Evolutionary conservation across 2,113 vertebrate genomes (phyloP), one percentile per base, ranked within the genome.

Genomic region (Anser cygnoides): DNA sequence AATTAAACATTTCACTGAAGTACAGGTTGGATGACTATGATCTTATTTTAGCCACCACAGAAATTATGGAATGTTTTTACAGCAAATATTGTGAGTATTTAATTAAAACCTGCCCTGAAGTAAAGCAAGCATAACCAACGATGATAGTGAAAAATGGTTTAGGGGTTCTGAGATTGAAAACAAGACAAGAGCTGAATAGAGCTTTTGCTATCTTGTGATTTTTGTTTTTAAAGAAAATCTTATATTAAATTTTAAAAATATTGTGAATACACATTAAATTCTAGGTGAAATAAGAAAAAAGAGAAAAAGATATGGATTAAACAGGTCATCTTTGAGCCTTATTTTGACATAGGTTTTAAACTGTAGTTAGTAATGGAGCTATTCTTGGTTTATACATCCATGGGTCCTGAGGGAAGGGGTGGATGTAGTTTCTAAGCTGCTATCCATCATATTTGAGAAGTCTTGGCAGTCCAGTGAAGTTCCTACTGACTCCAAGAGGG

Each of bases 1-100:
- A 97, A 95, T 97, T 95, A 96, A 96, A 92, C 70, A 91, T 84
- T 96, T 96, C 59, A 67, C 37, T 86, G 93, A 96, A 96, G 80
- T 59, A 89, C 76, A 46, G 57, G 63, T 85, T 93, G 86, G 83
- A 93, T 91, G 74, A 91, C 82, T 90, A 66, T 91, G 94, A 95
- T 76, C 92, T 92, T 95, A 94, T 93, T 97, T 95, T 91, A 96
- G 80, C 67, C 89, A 78, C 29, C 41, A 61, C 25, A 55, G 90
- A 81, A 93, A 94, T 93, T 84, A 95, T 63, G 9, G 80, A 92
- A 92, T 95, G 81, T 90, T 96, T 93, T 97, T 88, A 70, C 23
- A 75, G 92, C 77, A 96, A 95, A 94, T 80, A 92, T 73, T 96
- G 52, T 86, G 63, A 87, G 37, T 41, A 55, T 91, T 96, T 94